Evolutionary conservation across 2,888 invertebrate genomes (phyloP), one percentile per base, ranked within the genome.

Genomic region (Boloria selene): DNA sequence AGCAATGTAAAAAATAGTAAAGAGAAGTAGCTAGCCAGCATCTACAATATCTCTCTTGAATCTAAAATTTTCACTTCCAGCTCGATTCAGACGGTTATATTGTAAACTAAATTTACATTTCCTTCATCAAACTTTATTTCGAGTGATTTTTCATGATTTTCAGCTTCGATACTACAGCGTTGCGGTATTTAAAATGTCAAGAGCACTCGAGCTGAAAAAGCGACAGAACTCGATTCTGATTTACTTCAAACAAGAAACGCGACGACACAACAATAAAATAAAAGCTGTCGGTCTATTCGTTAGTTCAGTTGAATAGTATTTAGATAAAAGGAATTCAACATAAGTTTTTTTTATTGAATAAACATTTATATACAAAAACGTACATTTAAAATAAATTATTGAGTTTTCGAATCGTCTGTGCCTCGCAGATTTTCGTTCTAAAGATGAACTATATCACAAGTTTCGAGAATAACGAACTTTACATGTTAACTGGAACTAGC

Each of bases 181-280:
- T 56, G 65, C 61, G 56, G 61, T 51, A 56, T 66, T 52, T 55
- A 59, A 66, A 52, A 66, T 56, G 61, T 66, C 61, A 66, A 66
- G 61, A 18, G 61, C 56, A 56, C 51, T 61, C 38, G 56, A 56
- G 47, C 51, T 61, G 61, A 58, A 60, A 66, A 61, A 59, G 31
- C 59, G 38, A 13, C 56, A 52, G 45, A 66, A 61, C 45, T 66
- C 65, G 50, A 59, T 64, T 64, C 52, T 50, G 47, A 55, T 50
- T 54, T 54, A 54, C 47, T 47, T 7, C 49, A 59, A 59, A 49
- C 38, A 59, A 58, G 55, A 61, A 67, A 63, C 47, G 50, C 60
- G 22, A 64, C 60, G 64, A 61, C 42, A 61, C 42, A 65, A 54
- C 64, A 64, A 68, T 65, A 50, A 67, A 60, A 64, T 52, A 53